Conservation (phyloP, 2,797 vertebrate species). For the Hipposideros larvatus region DNA sequence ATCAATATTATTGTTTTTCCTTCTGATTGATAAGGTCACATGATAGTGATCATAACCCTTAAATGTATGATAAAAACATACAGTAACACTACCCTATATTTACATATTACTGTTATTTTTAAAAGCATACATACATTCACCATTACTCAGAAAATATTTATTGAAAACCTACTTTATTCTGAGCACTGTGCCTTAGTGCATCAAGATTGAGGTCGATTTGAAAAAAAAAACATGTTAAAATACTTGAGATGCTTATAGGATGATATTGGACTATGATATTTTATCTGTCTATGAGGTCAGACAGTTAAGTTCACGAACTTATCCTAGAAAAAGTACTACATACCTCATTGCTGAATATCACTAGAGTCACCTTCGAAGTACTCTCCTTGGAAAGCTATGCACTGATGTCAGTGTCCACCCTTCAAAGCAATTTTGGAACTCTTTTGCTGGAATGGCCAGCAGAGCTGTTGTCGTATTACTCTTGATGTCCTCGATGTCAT, state of each 20-base stretch:
- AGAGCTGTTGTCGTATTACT: too few species aligned
- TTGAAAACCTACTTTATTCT: neutral
- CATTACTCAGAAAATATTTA: conserved; percentile 20
- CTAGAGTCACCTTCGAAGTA: too few species aligned
- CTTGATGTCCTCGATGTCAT: too few species aligned
- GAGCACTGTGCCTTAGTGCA: neutral
- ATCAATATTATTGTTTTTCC: conserved; percentile 18
- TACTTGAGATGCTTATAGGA: neutral
- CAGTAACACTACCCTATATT: neutral
- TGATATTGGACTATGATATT: neutral
- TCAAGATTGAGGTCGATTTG: neutral
- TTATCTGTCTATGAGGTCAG: neutral
- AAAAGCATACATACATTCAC: neutral
- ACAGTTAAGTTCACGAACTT: too few species aligned
- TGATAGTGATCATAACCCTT: neutral
- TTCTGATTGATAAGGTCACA: neutral
- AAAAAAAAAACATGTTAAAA: neutral
- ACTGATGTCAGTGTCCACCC: too few species aligned
- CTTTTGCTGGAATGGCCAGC: too few species aligned
- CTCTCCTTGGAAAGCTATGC: too few species aligned
- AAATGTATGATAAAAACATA: conserved; percentile 17
- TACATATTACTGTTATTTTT: neutral
- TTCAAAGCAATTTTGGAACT: too few species aligned
- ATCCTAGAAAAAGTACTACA: too few species aligned
- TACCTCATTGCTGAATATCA: too few species aligned